A percentile compares a stretch with the other conserved stretches of the same genome.
phyloP scores from a whole-genome alignment of 2,888 invertebrate genomes.

The Chaetogeoica ovagalla region DNA sequence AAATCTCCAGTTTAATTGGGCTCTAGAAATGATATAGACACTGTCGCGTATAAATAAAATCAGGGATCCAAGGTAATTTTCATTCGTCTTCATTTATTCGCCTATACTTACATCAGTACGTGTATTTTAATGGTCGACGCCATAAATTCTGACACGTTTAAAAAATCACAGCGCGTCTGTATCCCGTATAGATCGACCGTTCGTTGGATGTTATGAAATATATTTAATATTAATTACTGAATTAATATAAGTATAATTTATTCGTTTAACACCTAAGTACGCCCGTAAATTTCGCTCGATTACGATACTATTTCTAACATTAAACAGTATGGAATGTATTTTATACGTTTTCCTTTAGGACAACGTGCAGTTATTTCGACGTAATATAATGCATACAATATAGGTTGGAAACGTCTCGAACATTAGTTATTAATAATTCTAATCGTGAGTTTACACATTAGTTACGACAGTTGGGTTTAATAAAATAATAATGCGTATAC shows the following conservation, averaged over 20 bases:
- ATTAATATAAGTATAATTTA: neutral
- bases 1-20: conserved; percentile 45
- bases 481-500: too few relatives aligned
- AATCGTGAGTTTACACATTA: too few relatives aligned
- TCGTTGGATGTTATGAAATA: neutral
- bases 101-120: neutral
- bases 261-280: too few relatives aligned
- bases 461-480: too few relatives aligned
- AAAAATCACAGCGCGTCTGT: neutral
- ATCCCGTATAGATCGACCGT: neutral
- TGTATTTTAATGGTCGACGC: neutral
- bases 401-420: too few relatives aligned
- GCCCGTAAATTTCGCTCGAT: too few relatives aligned
- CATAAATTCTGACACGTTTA: conserved; percentile 34
- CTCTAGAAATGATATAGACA: conserved; percentile 30
- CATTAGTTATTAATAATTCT: too few relatives aligned
- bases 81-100: neutral
- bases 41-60: conserved; percentile 39
- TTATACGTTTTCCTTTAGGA: too few relatives aligned
- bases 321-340: too few relatives aligned
- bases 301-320: too few relatives aligned
- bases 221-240: neutral
- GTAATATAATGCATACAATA: too few relatives aligned
- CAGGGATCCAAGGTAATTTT: conserved; percentile 19
- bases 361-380: too few relatives aligned